These are phyloP conservation scores for fruit fly (Drosophila melanogaster) DNA, from an alignment of 1,140 invertebrate genomes.

Conservation along the genomic window DNA sequence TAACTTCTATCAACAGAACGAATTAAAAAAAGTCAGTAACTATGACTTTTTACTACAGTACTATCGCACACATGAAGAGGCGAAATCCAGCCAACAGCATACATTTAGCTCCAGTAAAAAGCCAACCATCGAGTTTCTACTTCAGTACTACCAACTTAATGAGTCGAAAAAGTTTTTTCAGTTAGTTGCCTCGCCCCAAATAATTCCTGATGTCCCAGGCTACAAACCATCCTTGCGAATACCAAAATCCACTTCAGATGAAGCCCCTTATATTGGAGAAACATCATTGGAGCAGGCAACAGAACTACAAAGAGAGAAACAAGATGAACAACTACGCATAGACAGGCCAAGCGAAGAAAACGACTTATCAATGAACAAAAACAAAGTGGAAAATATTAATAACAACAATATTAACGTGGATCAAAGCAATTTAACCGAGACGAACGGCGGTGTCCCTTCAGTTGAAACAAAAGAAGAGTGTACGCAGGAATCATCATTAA, in stretches of 20 bases:
- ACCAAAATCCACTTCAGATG: slow-evolving; percentile 51
- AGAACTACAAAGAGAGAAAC: background rate
- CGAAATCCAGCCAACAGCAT: slow-evolving; percentile 28
- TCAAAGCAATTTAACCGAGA: background rate
- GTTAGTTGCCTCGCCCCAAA: slow-evolving; percentile 83
- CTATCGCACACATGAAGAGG: slow-evolving; percentile 62
- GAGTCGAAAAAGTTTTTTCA: slow-evolving; percentile 85
- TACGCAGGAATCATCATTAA: background rate
- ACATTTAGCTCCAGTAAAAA: slow-evolving; percentile 63
- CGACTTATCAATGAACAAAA: background rate
- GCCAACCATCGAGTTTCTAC: slow-evolving; percentile 76
- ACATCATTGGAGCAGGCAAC: slow-evolving; percentile 14
- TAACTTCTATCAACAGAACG: slow-evolving; percentile 80
- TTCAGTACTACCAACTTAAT: slow-evolving; percentile 82
- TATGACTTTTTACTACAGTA: slow-evolving; percentile 82
- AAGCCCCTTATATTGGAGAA: slow-evolving; percentile 25
- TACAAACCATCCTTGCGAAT: slow-evolving; percentile 50
- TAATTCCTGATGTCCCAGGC: slow-evolving; percentile 65
- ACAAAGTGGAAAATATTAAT: slow-evolving; percentile 19
- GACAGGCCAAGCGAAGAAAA: slow-evolving; percentile 3
- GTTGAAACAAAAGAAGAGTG: background rate
- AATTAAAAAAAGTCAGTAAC: slow-evolving; percentile 70
- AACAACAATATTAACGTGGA: slow-evolving; percentile 43
- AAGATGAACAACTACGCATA: background rate
- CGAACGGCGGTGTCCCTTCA: slow-evolving; percentile 1